A percentile compares a stretch with the other conserved stretches of the same genome.
phyloP scores from a whole-genome alignment of 2,113 vertebrate genomes.

The Nothoprocta perdicaria region DNA sequence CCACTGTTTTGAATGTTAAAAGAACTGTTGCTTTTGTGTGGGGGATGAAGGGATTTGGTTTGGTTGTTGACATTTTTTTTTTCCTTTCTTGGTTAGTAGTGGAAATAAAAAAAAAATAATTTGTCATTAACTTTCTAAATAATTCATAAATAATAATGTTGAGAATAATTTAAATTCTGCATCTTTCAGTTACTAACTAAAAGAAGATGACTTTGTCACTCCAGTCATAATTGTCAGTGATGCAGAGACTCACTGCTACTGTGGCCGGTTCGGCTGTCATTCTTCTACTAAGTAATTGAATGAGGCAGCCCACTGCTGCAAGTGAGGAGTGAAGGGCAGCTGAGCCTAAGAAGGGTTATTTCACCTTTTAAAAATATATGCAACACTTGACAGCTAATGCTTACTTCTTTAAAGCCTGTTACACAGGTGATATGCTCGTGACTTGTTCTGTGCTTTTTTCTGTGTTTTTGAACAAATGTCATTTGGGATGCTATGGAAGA shows the following conservation, averaged over 20 bases:
- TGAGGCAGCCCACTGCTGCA: neutral
- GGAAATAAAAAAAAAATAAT: slow-evolving; percentile 58
- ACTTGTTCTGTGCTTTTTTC: neutral
- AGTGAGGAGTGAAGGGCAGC: neutral
- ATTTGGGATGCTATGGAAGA: neutral
- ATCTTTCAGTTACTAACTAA: neutral
- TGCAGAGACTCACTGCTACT: neutral
- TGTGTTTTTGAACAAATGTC: neutral
- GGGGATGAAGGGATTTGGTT: slow-evolving; percentile 54
- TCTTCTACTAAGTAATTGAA: neutral
- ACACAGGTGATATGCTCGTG: neutral
- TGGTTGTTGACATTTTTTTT: slow-evolving; percentile 49
- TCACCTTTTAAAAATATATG: neutral
- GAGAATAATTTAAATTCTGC: neutral
- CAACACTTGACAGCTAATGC: neutral
- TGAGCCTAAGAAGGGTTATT: neutral
- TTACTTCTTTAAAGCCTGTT: neutral
- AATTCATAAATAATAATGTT: slow-evolving; percentile 18
- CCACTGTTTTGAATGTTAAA: slow-evolving; percentile 63
- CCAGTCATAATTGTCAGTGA: neutral
- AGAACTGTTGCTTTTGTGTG: slow-evolving; percentile 61
- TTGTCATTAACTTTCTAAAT: slow-evolving; percentile 58
- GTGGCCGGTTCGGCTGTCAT: neutral
- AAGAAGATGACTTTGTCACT: neutral
- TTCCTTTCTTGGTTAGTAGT: slow-evolving; percentile 61